These are phyloP conservation scores for Bathynomus jamesi DNA, from an alignment of 1,140 invertebrate species.

Conservation along the genomic window DNA sequence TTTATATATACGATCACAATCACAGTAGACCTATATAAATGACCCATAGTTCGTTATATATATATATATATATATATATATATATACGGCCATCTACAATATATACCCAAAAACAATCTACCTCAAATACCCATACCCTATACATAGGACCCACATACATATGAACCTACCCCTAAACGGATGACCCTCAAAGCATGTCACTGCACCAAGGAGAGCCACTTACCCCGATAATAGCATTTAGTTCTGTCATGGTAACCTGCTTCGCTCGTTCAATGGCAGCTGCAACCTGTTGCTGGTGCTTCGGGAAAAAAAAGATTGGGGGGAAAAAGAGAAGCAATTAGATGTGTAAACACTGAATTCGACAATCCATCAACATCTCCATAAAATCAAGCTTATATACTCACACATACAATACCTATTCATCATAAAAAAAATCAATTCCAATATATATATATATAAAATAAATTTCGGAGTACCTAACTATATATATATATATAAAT, in stretches of 20 bases:
- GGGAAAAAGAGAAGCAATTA: constrained; percentile 1
- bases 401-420: no score
- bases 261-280: constrained; percentile 95
- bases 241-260: constrained; percentile 96
- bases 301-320: no score
- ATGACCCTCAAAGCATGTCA: no score
- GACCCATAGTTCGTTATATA: neutral
- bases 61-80: constrained; percentile 14
- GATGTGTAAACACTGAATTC: no score
- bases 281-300: constrained; percentile 96
- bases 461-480: neutral
- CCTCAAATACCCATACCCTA: neutral
- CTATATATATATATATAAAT: constrained; percentile 23
- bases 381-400: no score
- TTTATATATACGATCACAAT: constrained; percentile 1
- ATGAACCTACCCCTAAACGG: no score
- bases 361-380: no score
- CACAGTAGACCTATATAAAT: neutral
- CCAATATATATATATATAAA: neutral
- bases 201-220: constrained; percentile 48
- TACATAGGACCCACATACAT: no score
- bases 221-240: constrained; percentile 91
- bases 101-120: neutral
- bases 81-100: neutral
- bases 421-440: no score